Percentiles rank a stretch among this genome's conserved stretches.
These are phyloP conservation scores for Styela plicata DNA, from an alignment of 23 tunicate species.

Conservation along the genomic window DNA sequence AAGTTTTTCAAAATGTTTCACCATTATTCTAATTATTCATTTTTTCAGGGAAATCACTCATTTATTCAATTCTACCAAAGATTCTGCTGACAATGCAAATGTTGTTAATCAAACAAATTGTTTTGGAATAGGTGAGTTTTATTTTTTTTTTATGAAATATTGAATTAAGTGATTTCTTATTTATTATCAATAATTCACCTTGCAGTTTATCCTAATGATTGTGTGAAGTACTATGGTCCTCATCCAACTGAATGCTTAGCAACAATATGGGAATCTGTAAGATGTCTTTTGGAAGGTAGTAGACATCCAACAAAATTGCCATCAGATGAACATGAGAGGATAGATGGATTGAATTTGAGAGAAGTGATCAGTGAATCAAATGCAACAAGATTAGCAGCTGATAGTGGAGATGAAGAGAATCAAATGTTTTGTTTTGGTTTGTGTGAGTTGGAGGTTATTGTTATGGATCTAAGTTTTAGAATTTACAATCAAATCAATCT, in stretches of 20 bases:
- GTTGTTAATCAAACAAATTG: slow-evolving; percentile 4
- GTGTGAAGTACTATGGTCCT: too few relatives aligned
- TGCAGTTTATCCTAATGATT: background rate
- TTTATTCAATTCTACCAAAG: background rate
- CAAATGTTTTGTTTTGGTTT: slow-evolving; percentile 8
- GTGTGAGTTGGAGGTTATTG: background rate
- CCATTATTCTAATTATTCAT: background rate
- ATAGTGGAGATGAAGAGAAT: background rate
- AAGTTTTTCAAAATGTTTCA: too few relatives aligned
- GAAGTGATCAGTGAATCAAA: too few relatives aligned
- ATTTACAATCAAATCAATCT: too few relatives aligned
- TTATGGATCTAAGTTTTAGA: too few relatives aligned
- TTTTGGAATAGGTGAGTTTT: slow-evolving; percentile 36
- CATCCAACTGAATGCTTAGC: slow-evolving; percentile 22
- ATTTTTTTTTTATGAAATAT: too few relatives aligned
- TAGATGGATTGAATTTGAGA: too few relatives aligned
- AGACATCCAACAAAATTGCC: too few relatives aligned
- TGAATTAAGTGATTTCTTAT: too few relatives aligned
- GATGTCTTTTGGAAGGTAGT: too few relatives aligned
- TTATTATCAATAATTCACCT: background rate
- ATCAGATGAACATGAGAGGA: too few relatives aligned
- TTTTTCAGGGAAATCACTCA: slow-evolving; percentile 2
- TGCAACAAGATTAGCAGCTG: background rate
- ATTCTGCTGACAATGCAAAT: slow-evolving; percentile 20
- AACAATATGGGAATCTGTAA: slow-evolving; percentile 19